Evolutionary conservation across 2,888 invertebrate species (phyloP), one percentile per base, ranked within the genome.

Genomic region (Erannis defoliaria): DNA sequence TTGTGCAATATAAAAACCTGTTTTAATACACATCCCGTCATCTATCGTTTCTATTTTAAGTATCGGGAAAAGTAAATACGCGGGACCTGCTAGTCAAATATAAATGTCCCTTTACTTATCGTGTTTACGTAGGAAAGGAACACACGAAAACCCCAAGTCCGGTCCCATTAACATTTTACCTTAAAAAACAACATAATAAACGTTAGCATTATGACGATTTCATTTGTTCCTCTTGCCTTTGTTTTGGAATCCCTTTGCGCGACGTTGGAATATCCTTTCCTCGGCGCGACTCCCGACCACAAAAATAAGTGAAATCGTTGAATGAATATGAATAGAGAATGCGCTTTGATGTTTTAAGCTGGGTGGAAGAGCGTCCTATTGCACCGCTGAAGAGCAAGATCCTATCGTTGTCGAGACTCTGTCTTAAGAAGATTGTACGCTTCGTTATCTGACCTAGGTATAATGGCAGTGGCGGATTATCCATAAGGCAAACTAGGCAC

Each of bases 151-250:
- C 43, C 43, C 26, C 16, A 1, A 37, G 38, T 14, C 23, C n/a
- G 18, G 16, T 14, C 29, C 5, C 26, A 29, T 45, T 16, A 29
- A 45, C 18, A 19, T 29, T 14, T n/a, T 16, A 26, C 16, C 12
- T 16, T n/a, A 43, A 45, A 29, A 45, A 14, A 29, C 16, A 45
- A 29, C n/a, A n/a, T n/a, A 29, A 45, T 45, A 29, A 45, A 45
- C 45, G 29, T 45, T 43, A 29, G 29, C 16, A 16, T 16, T 45
- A 45, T 45, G 45, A 45, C 45, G 45, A 45, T 45, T 45, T 29
- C 45, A 14, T 29, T 45, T 45, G 45, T 29, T 45, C 8, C 45
- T 16, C 45, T 10, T 29, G 29, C 45, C 16, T 14, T 45, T 45
- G 45, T 45, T 45, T 29, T 10, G 18, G 14, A 29, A 29, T 29